A percentile compares a stretch with the other conserved stretches of the same genome.
These are phyloP conservation scores for Wiebesia pumilae DNA, from an alignment of 1,140 invertebrate species.

Conservation along the genomic window DNA sequence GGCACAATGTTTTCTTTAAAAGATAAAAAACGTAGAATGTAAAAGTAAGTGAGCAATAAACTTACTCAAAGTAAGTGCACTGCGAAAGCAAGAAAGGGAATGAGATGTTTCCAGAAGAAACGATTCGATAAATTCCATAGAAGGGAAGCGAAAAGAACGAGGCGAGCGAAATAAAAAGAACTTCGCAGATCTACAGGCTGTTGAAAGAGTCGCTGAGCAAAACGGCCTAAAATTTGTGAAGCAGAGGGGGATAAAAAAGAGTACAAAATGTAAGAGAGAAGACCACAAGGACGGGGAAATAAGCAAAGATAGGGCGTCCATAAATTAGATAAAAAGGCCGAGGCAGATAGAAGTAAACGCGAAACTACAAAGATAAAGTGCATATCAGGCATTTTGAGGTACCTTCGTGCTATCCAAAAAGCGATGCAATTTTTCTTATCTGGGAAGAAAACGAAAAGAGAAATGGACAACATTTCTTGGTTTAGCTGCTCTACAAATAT, in stretches of 20 bases:
- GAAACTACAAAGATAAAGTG: constrained; percentile 6
- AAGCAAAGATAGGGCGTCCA: constrained; percentile 10
- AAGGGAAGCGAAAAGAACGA: not conserved
- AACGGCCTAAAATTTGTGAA: not conserved
- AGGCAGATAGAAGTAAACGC: not conserved
- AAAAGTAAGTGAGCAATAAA: not conserved
- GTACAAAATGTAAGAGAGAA: not conserved
- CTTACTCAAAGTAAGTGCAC: not conserved
- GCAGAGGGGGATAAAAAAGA: not conserved
- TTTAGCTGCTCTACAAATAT: not conserved
- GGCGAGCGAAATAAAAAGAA: not conserved
- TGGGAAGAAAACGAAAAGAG: not conserved
- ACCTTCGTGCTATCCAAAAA: not conserved
- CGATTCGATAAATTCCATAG: not conserved
- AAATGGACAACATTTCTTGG: not conserved
- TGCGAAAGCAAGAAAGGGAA: not conserved
- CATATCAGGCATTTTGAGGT: constrained; percentile 1
- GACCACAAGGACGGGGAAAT: not conserved
- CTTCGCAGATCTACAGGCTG: not conserved
- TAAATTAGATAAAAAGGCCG: constrained; percentile 7
- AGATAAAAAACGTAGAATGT: not conserved
- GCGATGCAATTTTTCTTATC: not conserved
- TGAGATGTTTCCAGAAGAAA: not conserved
- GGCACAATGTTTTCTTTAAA: not conserved
- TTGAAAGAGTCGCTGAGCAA: not conserved